Evolutionary conservation across 35 echinoderm and acorn worm genomes (phyloP).

Genomic region (Ptychodera flava): DNA sequence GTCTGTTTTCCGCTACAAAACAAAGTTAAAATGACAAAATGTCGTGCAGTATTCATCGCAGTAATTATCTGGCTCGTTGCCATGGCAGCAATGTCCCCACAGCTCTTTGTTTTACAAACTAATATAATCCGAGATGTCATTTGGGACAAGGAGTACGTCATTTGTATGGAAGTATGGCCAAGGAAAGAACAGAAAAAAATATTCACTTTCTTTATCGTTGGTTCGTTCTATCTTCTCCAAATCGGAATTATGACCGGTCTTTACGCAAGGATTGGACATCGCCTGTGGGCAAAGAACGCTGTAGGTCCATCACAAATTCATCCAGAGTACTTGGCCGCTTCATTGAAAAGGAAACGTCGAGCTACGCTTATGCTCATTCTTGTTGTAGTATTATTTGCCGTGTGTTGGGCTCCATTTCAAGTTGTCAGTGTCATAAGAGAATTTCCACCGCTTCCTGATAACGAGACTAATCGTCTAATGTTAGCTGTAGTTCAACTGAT

Average conservation of each 20-base stretch:
- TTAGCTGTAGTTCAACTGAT: conserved; percentile 68
- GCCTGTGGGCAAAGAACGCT: conserved; percentile 71
- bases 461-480: conserved; percentile 44
- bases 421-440: conserved; percentile 51
- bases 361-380: conserved; percentile 83
- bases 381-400: conserved; percentile 61
- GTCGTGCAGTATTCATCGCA: conserved; percentile 45
- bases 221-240: conserved; percentile 63
- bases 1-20: conserved; percentile 75
- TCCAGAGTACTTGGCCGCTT: conserved; percentile 20
- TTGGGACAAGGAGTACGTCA: conserved; percentile 36
- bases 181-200: conserved; percentile 43
- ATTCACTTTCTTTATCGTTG: conserved; percentile 53
- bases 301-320: conserved; percentile 26
- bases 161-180: conserved; percentile 63
- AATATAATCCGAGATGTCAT: conserved; percentile 17
- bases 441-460: conserved; percentile 48
- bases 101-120: conserved; percentile 50
- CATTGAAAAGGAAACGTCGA: conserved; percentile 62
- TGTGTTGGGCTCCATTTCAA: conserved; percentile 90
- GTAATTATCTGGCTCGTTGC: conserved; percentile 54
- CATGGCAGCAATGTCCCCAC: conserved; percentile 50
- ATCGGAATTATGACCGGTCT: conserved; percentile 53
- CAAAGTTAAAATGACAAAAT: conserved; percentile 58
- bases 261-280: conserved; percentile 58